Evolutionary conservation across 2,888 invertebrate genomes (phyloP), one percentile per base, ranked within the genome.

Genomic region (Xestoiulus laeticollis): DNA sequence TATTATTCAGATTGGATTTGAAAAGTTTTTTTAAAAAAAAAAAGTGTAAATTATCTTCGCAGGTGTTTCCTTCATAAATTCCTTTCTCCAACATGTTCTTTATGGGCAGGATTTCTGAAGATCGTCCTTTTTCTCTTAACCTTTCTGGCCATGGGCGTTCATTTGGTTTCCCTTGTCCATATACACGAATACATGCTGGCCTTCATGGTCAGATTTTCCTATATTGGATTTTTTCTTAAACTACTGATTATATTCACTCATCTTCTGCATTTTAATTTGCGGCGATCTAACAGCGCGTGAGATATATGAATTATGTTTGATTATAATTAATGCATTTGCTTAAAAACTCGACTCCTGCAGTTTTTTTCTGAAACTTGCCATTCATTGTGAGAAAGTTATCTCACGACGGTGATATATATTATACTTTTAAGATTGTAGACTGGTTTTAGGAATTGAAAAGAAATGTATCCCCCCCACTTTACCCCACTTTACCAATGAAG

Each of bases 51-150:
- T 78, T 78, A 78, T 78, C 78, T 30, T 78, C 12, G 78, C 78
- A 78, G 78, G 78, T 78, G 78, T 78, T 78, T 78, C 48, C 30
- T 78, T 78, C 78, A 22, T 22, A 78, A 78, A 78, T 78, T 30
- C 78, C 30, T 78, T 78, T 26, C 78, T 30, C 78, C 30, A 78
- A 78, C 78, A 22, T 78, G 78, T 78, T 78, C 78, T 78, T 78
- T 78, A 78, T 78, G 78, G 12, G 26, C 78, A 78, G 22, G 78
- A 78, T 78, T 78, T 78, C 30, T 78, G 78, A 26, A 78, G 78
- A 78, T 78, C 78, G 78, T 78, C 78, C 78, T 78, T 78, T 59
- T 78, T 78, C 78, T 78, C 78, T 78, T 78, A 78, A 78, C 78
- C 78, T 78, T 78, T 78, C 22, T 78, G 78, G 14, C 78, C 78